These are phyloP conservation scores for Drosophila merina DNA, from an alignment of 2,888 invertebrate genomes.

Conservation along the genomic window DNA sequence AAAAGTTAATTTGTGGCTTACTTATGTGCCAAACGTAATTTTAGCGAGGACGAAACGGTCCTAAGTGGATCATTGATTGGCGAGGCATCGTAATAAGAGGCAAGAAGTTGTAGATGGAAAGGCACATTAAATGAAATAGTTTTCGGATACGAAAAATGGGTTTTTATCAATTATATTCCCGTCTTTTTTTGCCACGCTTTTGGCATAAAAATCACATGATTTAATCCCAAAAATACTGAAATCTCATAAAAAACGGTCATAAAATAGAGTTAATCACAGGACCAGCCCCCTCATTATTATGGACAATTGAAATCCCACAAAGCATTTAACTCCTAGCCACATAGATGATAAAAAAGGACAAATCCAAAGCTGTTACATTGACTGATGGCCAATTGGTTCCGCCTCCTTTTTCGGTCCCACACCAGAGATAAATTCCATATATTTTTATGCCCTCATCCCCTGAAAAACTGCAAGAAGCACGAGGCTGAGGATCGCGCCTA, in stretches of 20 bases:
- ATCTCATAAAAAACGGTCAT: conserved; percentile 43
- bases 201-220: conserved; percentile 44
- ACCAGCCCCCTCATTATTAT: conserved; percentile 69
- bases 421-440: conserved; percentile 18
- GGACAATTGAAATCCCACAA: conserved; percentile 73
- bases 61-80: too few species aligned
- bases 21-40: conserved; percentile 26
- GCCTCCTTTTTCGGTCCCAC: conserved; percentile 71
- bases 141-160: neutral
- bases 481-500: conserved; percentile 42
- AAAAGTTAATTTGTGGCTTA: conserved; percentile 58
- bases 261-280: conserved; percentile 44
- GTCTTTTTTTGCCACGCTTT: conserved; percentile 47
- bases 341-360: conserved; percentile 57
- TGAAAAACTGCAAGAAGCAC: conserved; percentile 54
- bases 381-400: conserved; percentile 81
- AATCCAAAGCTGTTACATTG: conserved; percentile 65
- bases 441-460: conserved; percentile 19
- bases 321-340: conserved; percentile 31
- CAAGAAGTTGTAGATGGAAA: neutral
- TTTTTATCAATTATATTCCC: neutral
- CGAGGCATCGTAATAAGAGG: too few species aligned
- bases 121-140: neutral
- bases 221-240: conserved; percentile 34
- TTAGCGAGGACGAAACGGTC: neutral